Base-by-base conservation (phyloP, 2,113 vertebrate genomes). In the Amblyornis subalaris region DNA sequence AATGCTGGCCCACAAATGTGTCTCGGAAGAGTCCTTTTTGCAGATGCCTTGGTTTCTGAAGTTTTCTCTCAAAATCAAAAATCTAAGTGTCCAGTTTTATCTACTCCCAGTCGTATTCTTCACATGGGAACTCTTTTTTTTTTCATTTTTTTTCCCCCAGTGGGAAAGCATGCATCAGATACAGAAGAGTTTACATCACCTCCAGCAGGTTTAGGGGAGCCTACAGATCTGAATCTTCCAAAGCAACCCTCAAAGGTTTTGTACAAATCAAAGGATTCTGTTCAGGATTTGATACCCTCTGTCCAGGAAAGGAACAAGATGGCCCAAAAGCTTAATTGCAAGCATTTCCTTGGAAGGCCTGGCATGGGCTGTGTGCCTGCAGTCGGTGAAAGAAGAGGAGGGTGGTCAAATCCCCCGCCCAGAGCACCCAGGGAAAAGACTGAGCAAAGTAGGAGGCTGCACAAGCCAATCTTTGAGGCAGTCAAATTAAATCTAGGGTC, bases 351-450 rank as follows among this genome's bases (percentile, higher is more conserved):
- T 0, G 0, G 13, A 60, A 64, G 14, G 24, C 12, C 47, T 85
- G 42, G 51, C 42, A 65, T 0, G 0, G 38, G 28, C 10, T 28
- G 19, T 26, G 38, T 2, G 2, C 36, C 35, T 65, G 18, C 22
- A 51, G 33, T 12, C 57, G 53, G 62, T 33, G 31, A 51, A 38
- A 84, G n/a, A 48, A 7, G 21, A 67, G 28, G 36, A 21, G 9
- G 29, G 21, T 15, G 26, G 9, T 66, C 60, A 73, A 73, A 70
- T 31, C 18, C 72, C 13, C 28, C 33, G 62, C 7, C 3, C 10
- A 55, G 67, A 51, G 48, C 53, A 44, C 12, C 1, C 5, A 31
- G 28, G 18, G 24, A 69, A 26, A 89, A 55, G 19, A 20, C 23
- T 2, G 25, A 57, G 51, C 6, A 5, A 0, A 1, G 47, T 9